Conservation (phyloP, 2,797 vertebrate species). For the Hapalemur alaotrensis region DNA sequence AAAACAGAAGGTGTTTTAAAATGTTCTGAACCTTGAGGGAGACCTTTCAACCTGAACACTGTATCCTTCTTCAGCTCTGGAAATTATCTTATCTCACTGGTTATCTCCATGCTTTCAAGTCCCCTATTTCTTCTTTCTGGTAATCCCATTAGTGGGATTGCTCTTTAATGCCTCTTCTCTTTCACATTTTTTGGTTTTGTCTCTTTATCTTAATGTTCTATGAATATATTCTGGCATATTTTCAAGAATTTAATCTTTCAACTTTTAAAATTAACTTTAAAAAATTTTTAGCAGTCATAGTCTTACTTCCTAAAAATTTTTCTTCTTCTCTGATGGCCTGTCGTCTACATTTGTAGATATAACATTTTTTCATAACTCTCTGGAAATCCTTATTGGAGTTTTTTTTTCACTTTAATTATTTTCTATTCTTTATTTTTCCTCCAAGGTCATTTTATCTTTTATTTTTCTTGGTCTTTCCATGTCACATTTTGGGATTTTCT, state of each 20-base stretch:
- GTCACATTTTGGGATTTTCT: not conserved
- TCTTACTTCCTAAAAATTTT: not conserved
- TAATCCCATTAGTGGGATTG: not conserved
- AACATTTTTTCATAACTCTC: not conserved
- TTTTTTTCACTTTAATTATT: not conserved
- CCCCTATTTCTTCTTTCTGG: not conserved
- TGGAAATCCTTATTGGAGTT: not conserved
- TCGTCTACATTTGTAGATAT: not conserved
- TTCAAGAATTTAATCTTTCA: slow-evolving; percentile 29
- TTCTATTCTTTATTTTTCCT: not conserved
- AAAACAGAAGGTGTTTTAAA: not conserved
- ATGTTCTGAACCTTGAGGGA: not conserved
- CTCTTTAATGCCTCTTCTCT: not conserved
- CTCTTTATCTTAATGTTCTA: not conserved
- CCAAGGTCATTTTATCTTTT: not conserved
- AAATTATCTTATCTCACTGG: not conserved
- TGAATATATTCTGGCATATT: not conserved
- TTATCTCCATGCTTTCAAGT: not conserved
- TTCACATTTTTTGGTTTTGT: not conserved
- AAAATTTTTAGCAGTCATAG: not conserved
- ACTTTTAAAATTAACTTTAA: not conserved
- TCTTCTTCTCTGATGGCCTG: not conserved
- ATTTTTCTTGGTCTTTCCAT: not conserved
- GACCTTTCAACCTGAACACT: not conserved
- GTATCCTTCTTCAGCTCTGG: not conserved